Evolutionary conservation across 2,888 invertebrate genomes (phyloP).

Genomic region (Teleiodes luculella): DNA sequence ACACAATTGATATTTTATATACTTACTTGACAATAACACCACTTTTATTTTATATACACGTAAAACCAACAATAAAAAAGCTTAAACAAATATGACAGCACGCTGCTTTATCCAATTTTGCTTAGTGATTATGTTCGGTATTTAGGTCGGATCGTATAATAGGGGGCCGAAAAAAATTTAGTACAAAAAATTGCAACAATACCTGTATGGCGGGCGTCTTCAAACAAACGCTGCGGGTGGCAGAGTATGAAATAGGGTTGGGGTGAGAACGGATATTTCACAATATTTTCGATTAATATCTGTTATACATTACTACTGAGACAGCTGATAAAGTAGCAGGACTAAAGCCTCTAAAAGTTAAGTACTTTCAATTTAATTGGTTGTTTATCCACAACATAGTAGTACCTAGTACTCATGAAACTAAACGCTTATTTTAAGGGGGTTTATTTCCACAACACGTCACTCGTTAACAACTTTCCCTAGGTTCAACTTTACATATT

Average conservation of each 20-base stretch:
- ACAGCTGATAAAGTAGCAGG: too few species aligned
- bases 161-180: neutral
- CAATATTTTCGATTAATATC: too few species aligned
- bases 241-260: conserved; percentile 6
- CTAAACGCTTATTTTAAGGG: too few species aligned
- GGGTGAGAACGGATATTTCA: neutral
- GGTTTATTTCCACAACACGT: too few species aligned
- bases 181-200: conserved; percentile 7
- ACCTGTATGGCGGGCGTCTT: conserved; percentile 7
- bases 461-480: too few species aligned
- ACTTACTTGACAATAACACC: neutral
- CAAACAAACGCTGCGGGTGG: conserved; percentile 12
- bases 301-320: too few species aligned
- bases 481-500: too few species aligned
- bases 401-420: too few species aligned
- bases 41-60: too few species aligned
- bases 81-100: conserved; percentile 7
- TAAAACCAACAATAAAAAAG: neutral
- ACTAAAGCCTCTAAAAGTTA: too few species aligned
- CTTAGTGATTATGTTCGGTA: conserved; percentile 9
- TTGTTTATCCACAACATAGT: too few species aligned
- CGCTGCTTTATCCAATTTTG: conserved; percentile 9
- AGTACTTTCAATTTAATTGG: too few species aligned
- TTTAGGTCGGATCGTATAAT: conserved; percentile 4
- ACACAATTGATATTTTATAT: conserved; percentile 5